Conservation (phyloP, 2,888 invertebrate genomes). For the Thalpophila matura region DNA sequence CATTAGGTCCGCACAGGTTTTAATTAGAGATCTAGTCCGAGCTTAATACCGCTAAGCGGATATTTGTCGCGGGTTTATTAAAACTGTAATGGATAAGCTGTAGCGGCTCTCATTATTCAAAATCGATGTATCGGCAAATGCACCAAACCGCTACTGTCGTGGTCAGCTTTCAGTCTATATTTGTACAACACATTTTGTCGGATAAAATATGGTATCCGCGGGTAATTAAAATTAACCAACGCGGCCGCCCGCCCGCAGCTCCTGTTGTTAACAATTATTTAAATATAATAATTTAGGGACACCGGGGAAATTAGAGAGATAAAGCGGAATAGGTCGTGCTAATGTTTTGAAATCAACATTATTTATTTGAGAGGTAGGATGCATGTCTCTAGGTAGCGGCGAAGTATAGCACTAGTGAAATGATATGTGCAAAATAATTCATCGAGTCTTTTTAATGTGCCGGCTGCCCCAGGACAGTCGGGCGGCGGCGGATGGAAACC, state of each 20-base stretch:
- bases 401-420: slow-evolving; percentile 65
- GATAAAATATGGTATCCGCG: slow-evolving; percentile 82
- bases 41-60: slow-evolving; percentile 68
- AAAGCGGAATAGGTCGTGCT: slow-evolving; percentile 60
- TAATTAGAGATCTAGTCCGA: slow-evolving; percentile 82
- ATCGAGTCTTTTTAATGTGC: slow-evolving; percentile 79
- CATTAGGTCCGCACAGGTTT: slow-evolving; percentile 85
- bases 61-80: slow-evolving; percentile 58
- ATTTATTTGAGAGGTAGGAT: slow-evolving; percentile 65
- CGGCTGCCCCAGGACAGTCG: slow-evolving; percentile 69
- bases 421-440: slow-evolving; percentile 77
- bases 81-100: slow-evolving; percentile 38
- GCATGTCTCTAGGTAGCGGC: slow-evolving; percentile 57
- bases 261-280: slow-evolving; percentile 79
- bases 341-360: slow-evolving; percentile 68
- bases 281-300: slow-evolving; percentile 80
- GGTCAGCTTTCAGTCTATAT: slow-evolving; percentile 74
- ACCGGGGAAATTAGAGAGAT: slow-evolving; percentile 76
- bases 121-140: slow-evolving; percentile 62
- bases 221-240: slow-evolving; percentile 84
- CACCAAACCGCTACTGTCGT: slow-evolving; percentile 62
- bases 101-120: slow-evolving; percentile 55
- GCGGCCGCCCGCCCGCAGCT: slow-evolving; percentile 69
- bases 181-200: slow-evolving; percentile 75
- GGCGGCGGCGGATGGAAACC: slow-evolving; percentile 77